phyloP scores from a whole-genome alignment of 2,888 invertebrate species.

The Caenorhabditis parvicauda region DNA sequence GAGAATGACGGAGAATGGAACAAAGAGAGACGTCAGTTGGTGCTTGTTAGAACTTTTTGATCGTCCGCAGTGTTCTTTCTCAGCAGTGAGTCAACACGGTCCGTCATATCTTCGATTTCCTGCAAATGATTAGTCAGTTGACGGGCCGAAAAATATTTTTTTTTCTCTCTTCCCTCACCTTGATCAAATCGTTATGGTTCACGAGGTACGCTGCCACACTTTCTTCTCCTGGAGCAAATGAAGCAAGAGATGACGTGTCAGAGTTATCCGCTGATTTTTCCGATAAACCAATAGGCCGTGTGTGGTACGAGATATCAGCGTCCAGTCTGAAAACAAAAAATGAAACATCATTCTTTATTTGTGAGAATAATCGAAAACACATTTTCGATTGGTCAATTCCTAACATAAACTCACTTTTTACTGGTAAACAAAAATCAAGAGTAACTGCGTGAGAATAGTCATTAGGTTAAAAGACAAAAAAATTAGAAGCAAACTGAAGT shows the following conservation, averaged over 20 bases:
- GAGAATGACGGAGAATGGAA: too few relatives aligned
- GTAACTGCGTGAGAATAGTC: background rate
- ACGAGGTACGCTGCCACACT: conserved; percentile 38
- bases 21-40: too few relatives aligned
- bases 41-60: too few relatives aligned
- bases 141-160: too few relatives aligned
- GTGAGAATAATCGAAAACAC: background rate
- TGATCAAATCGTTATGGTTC: conserved; percentile 40
- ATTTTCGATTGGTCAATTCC: background rate
- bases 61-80: too few relatives aligned
- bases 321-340: conserved; percentile 12
- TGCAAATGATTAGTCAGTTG: too few relatives aligned
- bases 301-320: conserved; percentile 23
- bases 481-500: too few relatives aligned
- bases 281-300: conserved; percentile 21
- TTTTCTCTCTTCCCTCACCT: conserved; percentile 15
- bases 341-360: background rate
- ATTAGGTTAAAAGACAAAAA: too few relatives aligned
- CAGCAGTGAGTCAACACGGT: too few relatives aligned
- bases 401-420: background rate
- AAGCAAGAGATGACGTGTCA: too few relatives aligned
- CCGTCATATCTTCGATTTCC: conserved; percentile 42
- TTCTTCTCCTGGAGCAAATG: conserved; percentile 37
- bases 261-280: conserved; percentile 19
- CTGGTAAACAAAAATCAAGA: background rate